phyloP scores from a whole-genome alignment of 1,140 invertebrate genomes.

The Aphis craccivora region DNA sequence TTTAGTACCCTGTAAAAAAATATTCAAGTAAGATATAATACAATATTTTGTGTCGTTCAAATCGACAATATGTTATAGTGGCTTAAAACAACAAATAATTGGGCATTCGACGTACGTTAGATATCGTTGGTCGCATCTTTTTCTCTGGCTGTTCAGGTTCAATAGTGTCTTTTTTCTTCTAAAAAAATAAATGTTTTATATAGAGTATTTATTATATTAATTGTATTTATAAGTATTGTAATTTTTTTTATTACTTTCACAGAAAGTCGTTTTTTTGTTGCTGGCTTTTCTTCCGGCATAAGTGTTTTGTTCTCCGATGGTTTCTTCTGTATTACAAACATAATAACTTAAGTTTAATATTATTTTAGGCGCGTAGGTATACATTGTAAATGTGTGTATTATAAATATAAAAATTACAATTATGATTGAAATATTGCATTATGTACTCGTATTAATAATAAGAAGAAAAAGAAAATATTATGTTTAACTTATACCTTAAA shows the following conservation, averaged over 20 bases:
- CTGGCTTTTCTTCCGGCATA: neutral
- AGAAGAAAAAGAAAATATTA: neutral
- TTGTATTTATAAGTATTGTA: neutral
- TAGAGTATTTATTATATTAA: neutral
- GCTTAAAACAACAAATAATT: neutral
- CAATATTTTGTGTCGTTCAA: too few species aligned
- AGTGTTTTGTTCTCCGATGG: neutral
- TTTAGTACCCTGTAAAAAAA: constrained; percentile 47
- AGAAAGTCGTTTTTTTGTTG: neutral
- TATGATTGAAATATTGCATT: neutral
- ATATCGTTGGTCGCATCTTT: constrained; percentile 49
- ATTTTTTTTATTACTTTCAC: constrained; percentile 26
- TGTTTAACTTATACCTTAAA: neutral
- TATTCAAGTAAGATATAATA: neutral
- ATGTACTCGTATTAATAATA: neutral
- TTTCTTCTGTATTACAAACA: neutral
- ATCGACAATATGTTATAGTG: neutral
- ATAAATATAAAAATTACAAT: too few species aligned
- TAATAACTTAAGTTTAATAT: neutral
- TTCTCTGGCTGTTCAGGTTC: constrained; percentile 44
- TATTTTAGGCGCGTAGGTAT: too few species aligned
- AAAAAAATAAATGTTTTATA: neutral
- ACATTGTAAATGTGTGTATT: neutral
- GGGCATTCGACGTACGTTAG: neutral
- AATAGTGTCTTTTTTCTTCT: constrained; percentile 41